phyloP scores from a whole-genome alignment of 2,113 vertebrate genomes.

The Heterocephalus glaber region DNA sequence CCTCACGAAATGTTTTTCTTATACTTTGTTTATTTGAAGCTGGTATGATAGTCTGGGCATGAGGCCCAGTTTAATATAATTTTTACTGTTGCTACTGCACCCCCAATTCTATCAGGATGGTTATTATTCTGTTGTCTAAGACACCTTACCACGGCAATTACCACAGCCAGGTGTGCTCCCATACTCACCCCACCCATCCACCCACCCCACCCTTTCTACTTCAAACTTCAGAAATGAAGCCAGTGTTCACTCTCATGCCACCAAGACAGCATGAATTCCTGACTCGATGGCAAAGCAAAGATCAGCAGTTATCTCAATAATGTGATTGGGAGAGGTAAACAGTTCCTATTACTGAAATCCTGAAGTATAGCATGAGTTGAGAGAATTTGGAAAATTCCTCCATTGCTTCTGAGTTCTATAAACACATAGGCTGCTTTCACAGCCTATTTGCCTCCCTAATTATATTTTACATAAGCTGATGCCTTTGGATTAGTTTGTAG shows the following conservation, averaged over 20 bases:
- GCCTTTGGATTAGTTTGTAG: not conserved
- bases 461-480: conserved; percentile 48
- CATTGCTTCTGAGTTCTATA: conserved; percentile 14
- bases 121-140: conserved; percentile 69
- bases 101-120: conserved; percentile 59
- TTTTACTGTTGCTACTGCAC: conserved; percentile 63
- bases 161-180: conserved; percentile 15
- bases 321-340: conserved; percentile 23
- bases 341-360: not conserved
- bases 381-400: conserved; percentile 23
- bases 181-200: not conserved
- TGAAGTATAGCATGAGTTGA: not conserved
- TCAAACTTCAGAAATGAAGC: conserved; percentile 41
- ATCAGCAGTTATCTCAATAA: not conserved
- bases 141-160: conserved; percentile 61
- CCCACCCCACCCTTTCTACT: conserved; percentile 9
- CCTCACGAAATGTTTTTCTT: conserved; percentile 56
- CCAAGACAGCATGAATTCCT: not conserved
- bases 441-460: conserved; percentile 29
- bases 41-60: conserved; percentile 47
- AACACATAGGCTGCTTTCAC: conserved; percentile 43
- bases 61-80: conserved; percentile 64
- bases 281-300: not conserved
- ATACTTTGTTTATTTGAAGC: conserved; percentile 66
- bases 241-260: not conserved